Conservation (phyloP, 2,888 invertebrate species). For the Monoplex corrugatus region DNA sequence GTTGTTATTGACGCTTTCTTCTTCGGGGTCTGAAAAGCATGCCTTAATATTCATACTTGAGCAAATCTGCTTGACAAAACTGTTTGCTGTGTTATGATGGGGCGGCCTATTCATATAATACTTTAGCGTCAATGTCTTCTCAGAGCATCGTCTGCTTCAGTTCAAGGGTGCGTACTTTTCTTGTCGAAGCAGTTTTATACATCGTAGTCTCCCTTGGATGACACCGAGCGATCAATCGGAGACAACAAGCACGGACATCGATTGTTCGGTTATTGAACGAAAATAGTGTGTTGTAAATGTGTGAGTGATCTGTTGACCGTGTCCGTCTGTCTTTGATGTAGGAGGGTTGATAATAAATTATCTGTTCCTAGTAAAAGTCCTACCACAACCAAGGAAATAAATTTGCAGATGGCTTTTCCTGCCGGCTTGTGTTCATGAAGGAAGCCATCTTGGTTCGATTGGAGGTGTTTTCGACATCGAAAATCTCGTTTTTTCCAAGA, state of each 20-base stretch:
- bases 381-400: conserved; percentile 34
- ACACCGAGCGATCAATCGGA: neutral
- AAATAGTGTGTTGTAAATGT: too few relatives aligned
- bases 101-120: too few relatives aligned
- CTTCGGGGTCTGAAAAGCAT: too few relatives aligned
- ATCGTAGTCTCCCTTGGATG: conserved; percentile 6
- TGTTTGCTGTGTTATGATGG: too few relatives aligned
- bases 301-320: too few relatives aligned
- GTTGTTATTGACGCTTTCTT: too few relatives aligned
- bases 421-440: neutral
- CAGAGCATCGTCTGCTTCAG: conserved; percentile 30
- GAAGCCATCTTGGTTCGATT: conserved; percentile 43
- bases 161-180: conserved; percentile 38
- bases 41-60: too few relatives aligned
- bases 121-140: too few relatives aligned
- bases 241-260: too few relatives aligned
- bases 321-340: neutral
- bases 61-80: too few relatives aligned
- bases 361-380: too few relatives aligned
- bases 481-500: neutral
- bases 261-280: neutral
- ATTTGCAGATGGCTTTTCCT: conserved; percentile 11
- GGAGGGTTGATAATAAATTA: too few relatives aligned
- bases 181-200: conserved; percentile 1
- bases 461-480: neutral